These are phyloP conservation scores for Xylocampa areola DNA, from an alignment of 2,888 invertebrate genomes.

Conservation along the genomic window DNA sequence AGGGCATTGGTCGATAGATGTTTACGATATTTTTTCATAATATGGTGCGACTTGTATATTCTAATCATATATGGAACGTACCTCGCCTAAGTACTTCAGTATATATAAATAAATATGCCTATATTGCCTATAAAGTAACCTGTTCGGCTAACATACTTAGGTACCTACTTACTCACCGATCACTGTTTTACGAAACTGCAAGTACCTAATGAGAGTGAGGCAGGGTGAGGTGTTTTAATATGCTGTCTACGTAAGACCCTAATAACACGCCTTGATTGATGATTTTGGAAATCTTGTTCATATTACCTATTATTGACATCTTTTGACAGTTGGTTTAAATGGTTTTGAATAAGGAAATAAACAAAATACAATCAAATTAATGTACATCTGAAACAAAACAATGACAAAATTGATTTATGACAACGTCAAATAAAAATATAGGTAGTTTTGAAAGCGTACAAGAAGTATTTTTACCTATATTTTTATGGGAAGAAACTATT, in stretches of 20 bases:
- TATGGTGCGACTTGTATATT: neutral
- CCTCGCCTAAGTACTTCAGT: too few relatives aligned
- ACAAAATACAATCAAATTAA: slow-evolving; percentile 38
- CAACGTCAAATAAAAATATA: slow-evolving; percentile 21
- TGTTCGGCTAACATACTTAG: too few relatives aligned
- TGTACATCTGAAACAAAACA: slow-evolving; percentile 29
- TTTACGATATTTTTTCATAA: slow-evolving; percentile 13
- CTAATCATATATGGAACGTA: too few relatives aligned
- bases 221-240: too few relatives aligned
- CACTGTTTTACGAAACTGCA: too few relatives aligned
- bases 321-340: slow-evolving; percentile 30
- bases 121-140: too few relatives aligned
- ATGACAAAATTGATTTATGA: slow-evolving; percentile 14
- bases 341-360: slow-evolving; percentile 41
- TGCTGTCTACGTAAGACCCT: too few relatives aligned
- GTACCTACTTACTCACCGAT: too few relatives aligned
- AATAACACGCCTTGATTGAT: too few relatives aligned
- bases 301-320: neutral
- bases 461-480: neutral
- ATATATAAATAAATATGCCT: too few relatives aligned
- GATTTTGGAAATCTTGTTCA: too few relatives aligned
- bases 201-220: too few relatives aligned
- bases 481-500: slow-evolving; percentile 5
- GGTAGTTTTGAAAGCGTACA: neutral
- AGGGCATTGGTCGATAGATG: slow-evolving; percentile 29